A percentile compares a stretch with the other conserved stretches of the same genome.
phyloP scores from a whole-genome alignment of 1,140 invertebrate genomes.

The Odontomachus brunneus region DNA sequence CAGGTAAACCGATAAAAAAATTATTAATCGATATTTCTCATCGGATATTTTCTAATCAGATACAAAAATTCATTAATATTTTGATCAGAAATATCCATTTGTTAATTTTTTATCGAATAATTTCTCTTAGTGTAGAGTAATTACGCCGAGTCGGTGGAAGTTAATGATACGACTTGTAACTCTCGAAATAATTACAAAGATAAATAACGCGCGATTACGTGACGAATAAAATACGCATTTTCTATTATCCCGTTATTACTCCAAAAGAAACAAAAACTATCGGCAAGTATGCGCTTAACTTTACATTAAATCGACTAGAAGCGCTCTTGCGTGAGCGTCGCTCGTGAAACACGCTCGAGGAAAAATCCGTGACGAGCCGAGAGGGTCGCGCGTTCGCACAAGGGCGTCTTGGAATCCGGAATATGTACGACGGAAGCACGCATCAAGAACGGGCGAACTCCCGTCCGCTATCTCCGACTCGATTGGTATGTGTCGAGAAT shows the following conservation, averaged over 20 bases:
- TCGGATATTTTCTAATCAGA: no score
- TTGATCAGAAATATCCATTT: no score
- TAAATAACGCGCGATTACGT: no score
- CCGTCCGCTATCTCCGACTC: slow-evolving; percentile 61
- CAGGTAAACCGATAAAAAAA: no score
- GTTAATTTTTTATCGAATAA: no score
- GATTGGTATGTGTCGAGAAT: slow-evolving; percentile 79
- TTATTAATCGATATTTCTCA: no score
- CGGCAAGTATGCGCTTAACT: neutral
- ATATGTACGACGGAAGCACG: slow-evolving; percentile 67
- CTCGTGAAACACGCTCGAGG: neutral
- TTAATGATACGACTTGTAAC: no score
- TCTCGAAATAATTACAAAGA: no score
- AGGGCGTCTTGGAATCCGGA: slow-evolving; percentile 75
- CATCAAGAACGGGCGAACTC: slow-evolving; percentile 58
- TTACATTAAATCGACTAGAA: slow-evolving; percentile 21
- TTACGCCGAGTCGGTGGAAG: no score
- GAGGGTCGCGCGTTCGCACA: slow-evolving; percentile 22
- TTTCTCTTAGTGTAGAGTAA: no score
- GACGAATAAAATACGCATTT: neutral
- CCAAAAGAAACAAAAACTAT: slow-evolving; percentile 2
- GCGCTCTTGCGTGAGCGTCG: slow-evolving; percentile 42
- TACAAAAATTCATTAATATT: no score
- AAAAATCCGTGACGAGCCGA: slow-evolving; percentile 34
- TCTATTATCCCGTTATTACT: neutral